Conservation (phyloP, 2,797 vertebrate species). For the Tamandua tetradactyla region DNA sequence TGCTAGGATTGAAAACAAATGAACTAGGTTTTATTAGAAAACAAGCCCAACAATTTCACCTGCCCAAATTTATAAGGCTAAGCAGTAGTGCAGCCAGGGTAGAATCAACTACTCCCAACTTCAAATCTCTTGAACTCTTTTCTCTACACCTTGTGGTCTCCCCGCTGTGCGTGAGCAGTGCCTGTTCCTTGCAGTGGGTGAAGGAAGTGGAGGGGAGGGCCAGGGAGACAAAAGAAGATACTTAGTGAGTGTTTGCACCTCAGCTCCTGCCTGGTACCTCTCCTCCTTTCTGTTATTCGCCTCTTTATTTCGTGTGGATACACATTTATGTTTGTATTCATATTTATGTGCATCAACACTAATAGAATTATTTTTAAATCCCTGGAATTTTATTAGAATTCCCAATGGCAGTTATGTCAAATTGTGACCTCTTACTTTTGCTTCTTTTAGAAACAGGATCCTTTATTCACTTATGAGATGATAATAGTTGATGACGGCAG, state of each 20-base stretch:
- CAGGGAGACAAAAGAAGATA: accelerated
- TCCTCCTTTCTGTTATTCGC: not conserved
- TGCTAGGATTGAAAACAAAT: not conserved
- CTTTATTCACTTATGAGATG: slow-evolving; percentile 94
- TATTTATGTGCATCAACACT: not conserved
- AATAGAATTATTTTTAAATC: not conserved
- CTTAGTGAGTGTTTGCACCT: not conserved
- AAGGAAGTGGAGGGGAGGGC: no score
- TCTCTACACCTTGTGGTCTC: not conserved
- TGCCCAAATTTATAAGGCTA: not conserved
- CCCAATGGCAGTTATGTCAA: not conserved
- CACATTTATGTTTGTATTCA: not conserved
- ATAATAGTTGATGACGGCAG: slow-evolving; percentile 98
- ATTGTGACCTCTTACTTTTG: slow-evolving; percentile 64
- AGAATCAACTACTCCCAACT: not conserved
- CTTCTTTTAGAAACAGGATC: slow-evolving; percentile 89
- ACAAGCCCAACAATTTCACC: not conserved
- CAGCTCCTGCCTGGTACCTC: not conserved
- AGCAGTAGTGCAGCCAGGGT: no score
- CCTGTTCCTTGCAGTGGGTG: no score
- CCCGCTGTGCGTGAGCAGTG: no score
- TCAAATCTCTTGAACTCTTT: accelerated
- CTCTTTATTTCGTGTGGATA: not conserved
- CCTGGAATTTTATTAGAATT: not conserved
- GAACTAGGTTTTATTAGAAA: not conserved